Conservation (phyloP, 2,888 invertebrate genomes). For the Limenitis camilla region DNA sequence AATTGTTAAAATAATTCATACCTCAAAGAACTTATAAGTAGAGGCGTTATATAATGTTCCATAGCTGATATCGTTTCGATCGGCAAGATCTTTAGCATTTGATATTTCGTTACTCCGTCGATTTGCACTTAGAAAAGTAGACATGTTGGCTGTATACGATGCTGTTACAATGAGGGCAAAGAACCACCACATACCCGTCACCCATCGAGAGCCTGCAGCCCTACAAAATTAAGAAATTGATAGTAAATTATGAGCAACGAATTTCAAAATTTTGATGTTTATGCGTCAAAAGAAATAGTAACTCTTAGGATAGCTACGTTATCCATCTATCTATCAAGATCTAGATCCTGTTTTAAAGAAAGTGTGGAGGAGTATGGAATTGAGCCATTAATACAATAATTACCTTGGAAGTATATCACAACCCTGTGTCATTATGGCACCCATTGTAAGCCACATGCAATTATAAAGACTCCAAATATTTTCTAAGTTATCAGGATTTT, state of each 20-base stretch:
- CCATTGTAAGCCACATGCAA: constrained; percentile 94
- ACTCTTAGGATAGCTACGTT: too few relatives aligned
- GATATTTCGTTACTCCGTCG: constrained; percentile 87
- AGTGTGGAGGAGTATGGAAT: too few relatives aligned
- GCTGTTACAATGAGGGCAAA: constrained; percentile 93
- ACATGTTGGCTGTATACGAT: constrained; percentile 83
- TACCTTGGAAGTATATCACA: constrained; percentile 94
- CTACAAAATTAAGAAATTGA: constrained; percentile 53
- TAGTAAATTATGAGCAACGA: background rate
- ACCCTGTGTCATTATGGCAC: constrained; percentile 93
- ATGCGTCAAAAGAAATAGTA: too few relatives aligned
- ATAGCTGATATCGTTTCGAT: constrained; percentile 89
- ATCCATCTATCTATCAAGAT: too few relatives aligned
- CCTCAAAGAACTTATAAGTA: constrained; percentile 89
- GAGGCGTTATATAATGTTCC: constrained; percentile 86
- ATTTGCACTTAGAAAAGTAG: constrained; percentile 87
- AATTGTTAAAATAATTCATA: constrained; percentile 54
- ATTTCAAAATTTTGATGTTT: background rate
- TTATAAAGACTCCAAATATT: constrained; percentile 91
- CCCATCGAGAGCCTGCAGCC: constrained; percentile 90
- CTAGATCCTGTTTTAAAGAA: too few relatives aligned
- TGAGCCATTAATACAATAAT: too few relatives aligned
- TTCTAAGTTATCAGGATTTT: constrained; percentile 87
- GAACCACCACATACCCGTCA: constrained; percentile 95
- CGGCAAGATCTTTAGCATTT: constrained; percentile 86